These are phyloP conservation scores for Vulpes ferrilata DNA, from an alignment of 2,113 vertebrate species.

Conservation along the genomic window DNA sequence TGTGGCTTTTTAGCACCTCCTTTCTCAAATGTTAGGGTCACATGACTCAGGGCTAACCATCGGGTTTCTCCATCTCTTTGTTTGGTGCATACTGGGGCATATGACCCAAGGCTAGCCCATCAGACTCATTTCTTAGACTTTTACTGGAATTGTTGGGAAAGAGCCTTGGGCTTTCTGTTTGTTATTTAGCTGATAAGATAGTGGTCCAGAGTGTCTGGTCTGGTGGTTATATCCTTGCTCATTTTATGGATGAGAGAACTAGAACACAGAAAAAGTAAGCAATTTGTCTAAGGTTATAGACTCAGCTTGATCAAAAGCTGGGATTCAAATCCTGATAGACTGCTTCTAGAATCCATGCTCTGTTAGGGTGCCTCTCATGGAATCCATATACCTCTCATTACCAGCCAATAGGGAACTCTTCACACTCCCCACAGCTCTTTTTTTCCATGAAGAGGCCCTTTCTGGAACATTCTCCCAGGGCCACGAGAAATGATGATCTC, in stretches of 20 bases:
- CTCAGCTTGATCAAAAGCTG: not conserved
- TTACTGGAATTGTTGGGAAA: not conserved
- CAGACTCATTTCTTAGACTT: not conserved
- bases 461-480: not conserved
- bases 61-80: not conserved
- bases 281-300: not conserved
- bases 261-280: not conserved
- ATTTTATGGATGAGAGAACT: not conserved
- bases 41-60: not conserved
- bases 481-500: not conserved
- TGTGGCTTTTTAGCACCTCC: not conserved
- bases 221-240: not conserved
- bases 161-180: not conserved
- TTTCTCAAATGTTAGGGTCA: not conserved
- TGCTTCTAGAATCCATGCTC: not conserved
- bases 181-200: not conserved
- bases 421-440: not conserved
- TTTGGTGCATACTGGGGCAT: not conserved
- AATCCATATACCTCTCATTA: not conserved
- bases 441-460: not conserved
- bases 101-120: not conserved
- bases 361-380: not conserved
- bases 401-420: not conserved
- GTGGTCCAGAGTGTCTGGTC: not conserved
- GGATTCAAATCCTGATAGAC: not conserved